phyloP scores from a whole-genome alignment of 2,113 vertebrate genomes.

The Callorhinus ursinus region DNA sequence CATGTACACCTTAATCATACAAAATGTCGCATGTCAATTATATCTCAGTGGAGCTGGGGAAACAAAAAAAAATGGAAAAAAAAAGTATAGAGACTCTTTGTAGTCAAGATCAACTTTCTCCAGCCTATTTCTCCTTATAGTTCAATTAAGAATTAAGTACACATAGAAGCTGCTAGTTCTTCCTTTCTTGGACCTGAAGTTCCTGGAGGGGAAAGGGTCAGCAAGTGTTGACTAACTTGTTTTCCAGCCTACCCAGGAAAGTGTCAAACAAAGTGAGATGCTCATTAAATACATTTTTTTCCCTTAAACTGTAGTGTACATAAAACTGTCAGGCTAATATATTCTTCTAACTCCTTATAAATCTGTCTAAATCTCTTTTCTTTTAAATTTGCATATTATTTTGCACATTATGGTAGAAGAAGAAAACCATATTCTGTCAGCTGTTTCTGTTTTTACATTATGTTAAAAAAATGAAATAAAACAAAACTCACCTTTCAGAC shows the following conservation, averaged over 20 bases:
- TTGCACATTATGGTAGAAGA: conserved; percentile 17
- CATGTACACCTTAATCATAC: not conserved
- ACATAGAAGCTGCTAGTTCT: not conserved
- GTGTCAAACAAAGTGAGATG: not conserved
- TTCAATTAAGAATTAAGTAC: conserved; percentile 15
- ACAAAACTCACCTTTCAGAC: not conserved
- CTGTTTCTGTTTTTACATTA: conserved; percentile 7
- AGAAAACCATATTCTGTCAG: not conserved
- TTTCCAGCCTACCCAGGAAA: not conserved
- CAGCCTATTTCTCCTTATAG: not conserved
- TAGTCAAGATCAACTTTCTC: not conserved
- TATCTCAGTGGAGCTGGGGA: not conserved
- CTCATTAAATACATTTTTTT: not conserved
- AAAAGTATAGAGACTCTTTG: not conserved
- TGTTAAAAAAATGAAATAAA: conserved; percentile 23
- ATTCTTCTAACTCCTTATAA: conserved; percentile 14
- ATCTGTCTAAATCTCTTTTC: not conserved
- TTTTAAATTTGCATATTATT: conserved; percentile 26
- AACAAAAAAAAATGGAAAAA: not conserved
- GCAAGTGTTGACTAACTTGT: not conserved
- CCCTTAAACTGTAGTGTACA: not conserved
- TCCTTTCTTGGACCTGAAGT: not conserved
- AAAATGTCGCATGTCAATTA: not conserved
- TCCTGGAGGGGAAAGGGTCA: not conserved
- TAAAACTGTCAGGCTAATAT: not conserved